Evolutionary conservation across 2,888 invertebrate genomes (phyloP).

Genomic region (Eupelmus urozonus): DNA sequence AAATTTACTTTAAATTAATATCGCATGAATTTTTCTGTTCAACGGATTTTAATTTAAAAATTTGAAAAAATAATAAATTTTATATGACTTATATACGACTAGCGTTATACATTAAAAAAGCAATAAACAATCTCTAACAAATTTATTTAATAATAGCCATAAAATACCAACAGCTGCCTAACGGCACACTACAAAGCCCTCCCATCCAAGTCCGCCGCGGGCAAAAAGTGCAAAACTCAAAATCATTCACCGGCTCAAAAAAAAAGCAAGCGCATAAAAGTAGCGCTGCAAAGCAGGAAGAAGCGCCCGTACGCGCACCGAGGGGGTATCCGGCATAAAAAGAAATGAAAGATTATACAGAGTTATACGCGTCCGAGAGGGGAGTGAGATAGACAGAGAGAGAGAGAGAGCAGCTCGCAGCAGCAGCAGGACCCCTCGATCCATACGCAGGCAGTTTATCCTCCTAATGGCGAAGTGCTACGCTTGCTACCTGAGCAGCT

Average conservation of each 20-base stretch:
- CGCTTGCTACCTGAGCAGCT: constrained; percentile 69
- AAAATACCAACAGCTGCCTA: constrained; percentile 29
- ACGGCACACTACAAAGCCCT: neutral
- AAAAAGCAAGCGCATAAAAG: constrained; percentile 8
- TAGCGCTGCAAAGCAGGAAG: constrained; percentile 16
- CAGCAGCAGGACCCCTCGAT: constrained; percentile 62
- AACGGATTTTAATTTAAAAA: too few species aligned
- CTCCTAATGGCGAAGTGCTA: constrained; percentile 71
- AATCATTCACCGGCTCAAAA: constrained; percentile 42
- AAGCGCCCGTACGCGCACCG: constrained; percentile 24
- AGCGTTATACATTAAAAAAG: too few species aligned
- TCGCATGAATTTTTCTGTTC: too few species aligned
- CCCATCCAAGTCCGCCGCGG: neutral
- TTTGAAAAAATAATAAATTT: too few species aligned
- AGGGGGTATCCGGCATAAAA: constrained; percentile 38
- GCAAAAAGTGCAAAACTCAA: constrained; percentile 43
- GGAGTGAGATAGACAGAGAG: constrained; percentile 21
- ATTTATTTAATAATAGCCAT: neutral
- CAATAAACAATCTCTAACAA: too few species aligned
- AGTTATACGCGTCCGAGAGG: constrained; percentile 32
- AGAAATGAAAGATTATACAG: constrained; percentile 58
- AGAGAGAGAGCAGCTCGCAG: constrained; percentile 26
- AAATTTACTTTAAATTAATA: too few species aligned
- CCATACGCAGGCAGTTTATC: too few species aligned
- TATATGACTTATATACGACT: too few species aligned